A percentile compares a stretch with the other conserved stretches of the same genome.
Conservation (phyloP, 64 coral and sea anemone species). For the Anthopleura sola region DNA sequence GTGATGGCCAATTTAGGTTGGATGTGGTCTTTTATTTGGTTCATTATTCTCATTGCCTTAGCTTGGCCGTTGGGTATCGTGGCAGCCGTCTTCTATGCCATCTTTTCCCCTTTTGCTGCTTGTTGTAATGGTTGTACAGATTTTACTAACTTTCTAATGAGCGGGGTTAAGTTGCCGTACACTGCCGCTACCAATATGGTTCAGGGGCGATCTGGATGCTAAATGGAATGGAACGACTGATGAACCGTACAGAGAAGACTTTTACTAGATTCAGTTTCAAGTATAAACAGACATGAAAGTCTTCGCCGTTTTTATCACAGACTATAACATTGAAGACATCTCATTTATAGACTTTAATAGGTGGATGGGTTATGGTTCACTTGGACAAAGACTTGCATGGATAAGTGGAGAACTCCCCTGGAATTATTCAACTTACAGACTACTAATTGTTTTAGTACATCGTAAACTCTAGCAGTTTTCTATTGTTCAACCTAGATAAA, state of each 20-base stretch:
- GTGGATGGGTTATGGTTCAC: neutral
- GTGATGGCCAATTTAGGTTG: conserved; percentile 78
- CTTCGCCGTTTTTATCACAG: neutral
- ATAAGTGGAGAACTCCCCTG: neutral
- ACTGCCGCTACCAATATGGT: conserved; percentile 91
- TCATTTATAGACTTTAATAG: neutral
- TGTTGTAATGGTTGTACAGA: conserved; percentile 85
- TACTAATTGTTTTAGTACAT: neutral
- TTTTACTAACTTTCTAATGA: conserved; percentile 76
- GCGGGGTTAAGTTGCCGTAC: conserved; percentile 75
- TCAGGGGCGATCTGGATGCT: conserved; percentile 75
- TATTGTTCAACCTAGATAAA: neutral
- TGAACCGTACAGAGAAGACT: neutral
- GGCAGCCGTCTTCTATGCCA: conserved; percentile 89
- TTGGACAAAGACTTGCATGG: neutral
- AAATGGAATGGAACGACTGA: conserved; percentile 10
- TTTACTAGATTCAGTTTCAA: neutral
- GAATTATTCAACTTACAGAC: neutral
- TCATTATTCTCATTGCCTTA: conserved; percentile 60
- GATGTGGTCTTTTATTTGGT: conserved; percentile 89
- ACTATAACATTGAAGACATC: neutral
- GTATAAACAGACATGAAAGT: neutral
- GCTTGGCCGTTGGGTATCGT: conserved; percentile 86
- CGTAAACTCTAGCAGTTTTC: neutral
- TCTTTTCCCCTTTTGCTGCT: conserved; percentile 90